Evolutionary conservation across 1,140 invertebrate genomes (phyloP).

Genomic region (Lethrus apterus): DNA sequence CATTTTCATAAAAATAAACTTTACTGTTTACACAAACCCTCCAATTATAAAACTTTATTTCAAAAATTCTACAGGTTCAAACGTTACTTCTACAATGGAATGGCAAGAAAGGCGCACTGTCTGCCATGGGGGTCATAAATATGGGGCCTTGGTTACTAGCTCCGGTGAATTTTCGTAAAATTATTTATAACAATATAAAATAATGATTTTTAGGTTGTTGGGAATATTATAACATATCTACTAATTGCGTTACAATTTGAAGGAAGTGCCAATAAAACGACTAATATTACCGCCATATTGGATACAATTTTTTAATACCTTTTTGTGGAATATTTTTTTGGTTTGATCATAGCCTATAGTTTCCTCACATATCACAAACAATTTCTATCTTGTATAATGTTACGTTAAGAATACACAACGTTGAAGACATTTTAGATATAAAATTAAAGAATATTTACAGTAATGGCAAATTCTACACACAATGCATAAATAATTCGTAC

Average conservation of each 20-base stretch:
- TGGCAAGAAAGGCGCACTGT: not conserved
- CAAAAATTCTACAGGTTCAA: conserved; percentile 2
- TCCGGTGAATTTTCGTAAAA: conserved; percentile 2
- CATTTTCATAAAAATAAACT: too few species aligned
- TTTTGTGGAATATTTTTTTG: not conserved
- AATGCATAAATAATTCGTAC: too few species aligned
- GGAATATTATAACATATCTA: conserved; percentile 14
- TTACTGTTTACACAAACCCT: too few species aligned
- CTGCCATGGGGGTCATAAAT: conserved; percentile 7
- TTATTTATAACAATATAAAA: not conserved
- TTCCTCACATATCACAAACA: not conserved
- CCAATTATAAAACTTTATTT: not conserved
- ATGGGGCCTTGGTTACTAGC: conserved; percentile 10
- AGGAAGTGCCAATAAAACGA: not conserved
- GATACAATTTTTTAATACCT: conserved; percentile 5
- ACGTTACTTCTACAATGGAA: conserved; percentile 12
- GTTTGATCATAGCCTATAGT: not conserved
- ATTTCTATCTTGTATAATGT: not conserved
- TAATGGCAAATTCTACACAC: too few species aligned
- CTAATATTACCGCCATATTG: conserved; percentile 9
- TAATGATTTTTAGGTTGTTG: conserved; percentile 10
- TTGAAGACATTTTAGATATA: too few species aligned
- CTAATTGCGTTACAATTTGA: conserved; percentile 14
- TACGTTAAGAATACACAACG: not conserved
- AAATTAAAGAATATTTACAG: too few species aligned